These are phyloP conservation scores for Acomys russatus DNA, from an alignment of 2,797 vertebrate species.

Conservation along the genomic window DNA sequence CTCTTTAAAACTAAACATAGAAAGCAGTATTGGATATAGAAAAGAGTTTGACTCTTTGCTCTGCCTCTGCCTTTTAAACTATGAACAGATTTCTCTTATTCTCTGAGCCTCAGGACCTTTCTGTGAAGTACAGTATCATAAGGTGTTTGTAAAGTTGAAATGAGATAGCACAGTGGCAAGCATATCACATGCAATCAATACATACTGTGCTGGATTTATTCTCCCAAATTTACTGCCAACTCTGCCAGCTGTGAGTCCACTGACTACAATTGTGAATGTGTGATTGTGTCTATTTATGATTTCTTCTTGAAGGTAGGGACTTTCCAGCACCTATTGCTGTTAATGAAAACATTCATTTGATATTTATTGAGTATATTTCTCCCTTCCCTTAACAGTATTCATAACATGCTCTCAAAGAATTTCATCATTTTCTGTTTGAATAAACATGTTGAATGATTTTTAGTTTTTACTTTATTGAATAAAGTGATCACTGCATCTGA, in stretches of 20 bases:
- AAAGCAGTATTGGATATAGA: neutral
- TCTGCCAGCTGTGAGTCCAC: neutral
- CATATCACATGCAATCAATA: neutral
- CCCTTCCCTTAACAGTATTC: neutral
- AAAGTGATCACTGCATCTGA: neutral
- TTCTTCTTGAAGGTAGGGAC: neutral
- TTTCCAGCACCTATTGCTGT: neutral
- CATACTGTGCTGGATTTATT: neutral
- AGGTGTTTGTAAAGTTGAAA: neutral
- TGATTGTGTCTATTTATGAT: neutral
- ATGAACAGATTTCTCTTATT: neutral
- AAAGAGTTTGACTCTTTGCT: neutral
- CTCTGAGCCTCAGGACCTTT: neutral
- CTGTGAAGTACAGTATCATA: neutral
- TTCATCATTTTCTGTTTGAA: conserved; percentile 28
- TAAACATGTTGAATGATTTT: neutral
- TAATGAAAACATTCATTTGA: neutral
- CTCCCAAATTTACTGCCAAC: neutral
- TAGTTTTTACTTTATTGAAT: conserved; percentile 31
- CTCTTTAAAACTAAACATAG: neutral
- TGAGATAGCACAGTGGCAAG: neutral
- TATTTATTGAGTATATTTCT: neutral
- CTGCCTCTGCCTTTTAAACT: neutral
- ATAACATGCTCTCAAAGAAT: neutral
- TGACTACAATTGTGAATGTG: neutral